These are phyloP conservation scores for Amphimallon solstitiale DNA, from an alignment of 2,888 invertebrate species.

Conservation along the genomic window DNA sequence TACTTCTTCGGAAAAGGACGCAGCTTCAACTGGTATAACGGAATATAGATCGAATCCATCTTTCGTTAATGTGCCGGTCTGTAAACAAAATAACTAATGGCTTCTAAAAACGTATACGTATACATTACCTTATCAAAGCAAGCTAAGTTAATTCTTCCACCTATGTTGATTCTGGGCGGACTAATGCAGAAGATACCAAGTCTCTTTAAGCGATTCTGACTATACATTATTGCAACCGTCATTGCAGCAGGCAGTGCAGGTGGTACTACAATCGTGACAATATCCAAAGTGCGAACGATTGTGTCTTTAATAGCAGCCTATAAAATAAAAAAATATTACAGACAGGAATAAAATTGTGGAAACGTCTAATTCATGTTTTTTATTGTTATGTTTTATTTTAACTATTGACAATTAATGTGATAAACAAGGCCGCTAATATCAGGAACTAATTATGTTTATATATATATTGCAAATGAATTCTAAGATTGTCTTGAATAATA, in stretches of 20 bases:
- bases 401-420: too few species aligned
- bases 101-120: not conserved
- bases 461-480: too few species aligned
- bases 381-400: too few species aligned
- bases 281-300: slow-evolving; percentile 83
- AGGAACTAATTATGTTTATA: too few species aligned
- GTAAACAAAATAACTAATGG: slow-evolving; percentile 48
- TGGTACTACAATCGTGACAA: slow-evolving; percentile 93
- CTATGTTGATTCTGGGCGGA: slow-evolving; percentile 80
- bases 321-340: slow-evolving; percentile 38
- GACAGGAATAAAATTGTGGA: not conserved
- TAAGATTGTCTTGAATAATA: too few species aligned
- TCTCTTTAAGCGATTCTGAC: slow-evolving; percentile 75
- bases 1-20: slow-evolving; percentile 67
- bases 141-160: slow-evolving; percentile 82
- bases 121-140: slow-evolving; percentile 86
- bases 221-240: slow-evolving; percentile 84
- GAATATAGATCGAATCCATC: slow-evolving; percentile 88
- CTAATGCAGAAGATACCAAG: slow-evolving; percentile 82
- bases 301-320: slow-evolving; percentile 67
- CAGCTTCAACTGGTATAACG: slow-evolving; percentile 72
- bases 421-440: too few species aligned
- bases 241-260: slow-evolving; percentile 91
- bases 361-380: too few species aligned
- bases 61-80: slow-evolving; percentile 92